Evolutionary conservation across 2,888 invertebrate species (phyloP), one percentile per base, ranked within the genome.

Genomic region (Drosophila mulleri): DNA sequence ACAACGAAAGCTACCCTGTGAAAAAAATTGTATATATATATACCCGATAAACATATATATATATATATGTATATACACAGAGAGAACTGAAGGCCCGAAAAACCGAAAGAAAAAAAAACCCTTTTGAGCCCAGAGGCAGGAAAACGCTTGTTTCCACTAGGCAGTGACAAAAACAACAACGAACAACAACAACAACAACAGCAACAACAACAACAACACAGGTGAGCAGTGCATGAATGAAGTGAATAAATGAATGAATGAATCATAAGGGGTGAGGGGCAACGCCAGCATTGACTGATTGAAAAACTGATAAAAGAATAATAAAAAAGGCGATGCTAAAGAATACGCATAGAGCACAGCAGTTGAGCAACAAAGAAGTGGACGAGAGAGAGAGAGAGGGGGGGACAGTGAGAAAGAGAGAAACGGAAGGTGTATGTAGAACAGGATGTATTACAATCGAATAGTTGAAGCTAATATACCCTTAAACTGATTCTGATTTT

Each of bases 121-220:
- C 78, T 71, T 68, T 79, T 70, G 73, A 77, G 70, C 71, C 83
- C 74, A 67, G 66, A 69, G 89, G 84, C 90, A 80, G 75, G 84
- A 90, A 89, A 86, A 90, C 90, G 84, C 90, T 90, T 86, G 86
- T 89, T 86, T 86, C 82, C 74, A 86, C 87, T 72, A 75, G 64
- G 67, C 70, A 77, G 75, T 57, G 65, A 78, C 68, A 65, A 61
- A 54, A 64, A 47, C 67, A 73, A 67, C 60, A 29, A 69, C 48
- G 66, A 66, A 42, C 69, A 67, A 39, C 64, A 56, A 67, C 67
- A 80, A 61, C 59, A 58, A 44, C 32, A 18, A 2, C n/a, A 48
- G 11, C 48, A 29, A 6, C 23, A 82, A 20, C 20, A 56, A 71
- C 75, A 71, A 75, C 71, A 66, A 75, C 61, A 75, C 82, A 82